Evolutionary conservation across 2,888 invertebrate species (phyloP), one percentile per base, ranked within the genome.

Genomic region (Eudemis profundana): DNA sequence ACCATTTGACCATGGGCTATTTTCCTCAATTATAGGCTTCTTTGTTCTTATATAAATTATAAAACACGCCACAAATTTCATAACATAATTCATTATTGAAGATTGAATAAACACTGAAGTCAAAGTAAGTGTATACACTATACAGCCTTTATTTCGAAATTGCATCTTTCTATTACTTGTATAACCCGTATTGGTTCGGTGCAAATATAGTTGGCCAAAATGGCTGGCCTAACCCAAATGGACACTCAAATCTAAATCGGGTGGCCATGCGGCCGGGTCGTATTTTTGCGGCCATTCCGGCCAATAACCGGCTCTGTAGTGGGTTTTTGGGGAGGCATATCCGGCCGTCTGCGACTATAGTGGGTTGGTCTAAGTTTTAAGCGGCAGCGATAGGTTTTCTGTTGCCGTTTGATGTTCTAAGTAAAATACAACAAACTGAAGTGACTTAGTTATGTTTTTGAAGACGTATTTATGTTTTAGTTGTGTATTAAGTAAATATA

Each of bases 181-280:
- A 4, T 38, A 15, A 36, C 53, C 53, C 53, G 15, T 53, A 38
- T 51, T 44, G n/a, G 44, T 19, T 44, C 17, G 15, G 19, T 27
- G 17, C 40, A 15, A 56, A 38, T 51, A 53, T 14, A 42, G 49
- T 69, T 70, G 72, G 64, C 69, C 66, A 72, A 42, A 56, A 42
- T 76, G 76, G 69, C 70, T 67, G 74, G 76, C 77, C 79, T 74
- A 74, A 66, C 74, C 51, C 38, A 53, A 84, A 83, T 81, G 79
- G 80, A 75, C 78, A 78, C 78, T 81, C 78, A 76, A 79, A 79
- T 83, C 83, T 84, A 86, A 87, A 85, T 84, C 80, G 85, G 69
- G 74, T 73, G 73, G 74, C 75, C 77, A 75, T 82, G 79, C 75
- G 77, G 82, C 74, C 74, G 75, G 77, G 76, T 79, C 84, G 84